These are phyloP conservation scores for Chloroceryle aenea DNA, from an alignment of 2,113 vertebrate species.

Conservation along the genomic window DNA sequence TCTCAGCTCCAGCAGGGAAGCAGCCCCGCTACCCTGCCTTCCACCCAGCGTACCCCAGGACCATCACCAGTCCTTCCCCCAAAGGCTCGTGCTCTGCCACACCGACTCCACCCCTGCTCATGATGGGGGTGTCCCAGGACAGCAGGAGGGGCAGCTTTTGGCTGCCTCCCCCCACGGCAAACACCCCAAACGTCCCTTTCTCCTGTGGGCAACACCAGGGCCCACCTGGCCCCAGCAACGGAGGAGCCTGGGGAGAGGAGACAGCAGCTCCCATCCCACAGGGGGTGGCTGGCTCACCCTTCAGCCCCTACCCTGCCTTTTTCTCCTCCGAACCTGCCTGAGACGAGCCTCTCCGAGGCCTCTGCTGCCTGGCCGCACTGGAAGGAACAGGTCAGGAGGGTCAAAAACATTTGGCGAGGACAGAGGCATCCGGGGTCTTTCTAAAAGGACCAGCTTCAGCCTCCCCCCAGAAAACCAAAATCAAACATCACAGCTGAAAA, in stretches of 20 bases:
- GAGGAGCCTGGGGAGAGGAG: not conserved
- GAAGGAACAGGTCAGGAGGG: not conserved
- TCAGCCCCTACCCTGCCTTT: not conserved
- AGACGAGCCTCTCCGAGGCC: not conserved
- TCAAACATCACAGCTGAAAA: not conserved
- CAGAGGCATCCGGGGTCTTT: not conserved
- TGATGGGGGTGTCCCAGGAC: accelerated
- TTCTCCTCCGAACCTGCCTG: not conserved
- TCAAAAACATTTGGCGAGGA: not conserved
- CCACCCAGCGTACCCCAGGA: accelerated
- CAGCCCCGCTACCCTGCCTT: not conserved
- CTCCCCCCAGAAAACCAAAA: not conserved
- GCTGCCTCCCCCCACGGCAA: not conserved
- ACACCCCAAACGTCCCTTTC: not conserved
- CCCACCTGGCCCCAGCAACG: accelerated
- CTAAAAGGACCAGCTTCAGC: not conserved
- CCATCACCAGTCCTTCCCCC: not conserved
- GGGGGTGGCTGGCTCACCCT: not conserved
- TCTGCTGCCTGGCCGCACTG: accelerated
- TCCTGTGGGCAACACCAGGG: accelerated
- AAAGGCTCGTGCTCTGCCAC: not conserved
- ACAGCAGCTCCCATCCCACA: accelerated
- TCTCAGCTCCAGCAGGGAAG: not conserved
- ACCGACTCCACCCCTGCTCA: not conserved
- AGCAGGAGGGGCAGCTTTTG: not conserved